Conservation (phyloP, 2,797 vertebrate genomes). For the Psittacula derbiana region DNA sequence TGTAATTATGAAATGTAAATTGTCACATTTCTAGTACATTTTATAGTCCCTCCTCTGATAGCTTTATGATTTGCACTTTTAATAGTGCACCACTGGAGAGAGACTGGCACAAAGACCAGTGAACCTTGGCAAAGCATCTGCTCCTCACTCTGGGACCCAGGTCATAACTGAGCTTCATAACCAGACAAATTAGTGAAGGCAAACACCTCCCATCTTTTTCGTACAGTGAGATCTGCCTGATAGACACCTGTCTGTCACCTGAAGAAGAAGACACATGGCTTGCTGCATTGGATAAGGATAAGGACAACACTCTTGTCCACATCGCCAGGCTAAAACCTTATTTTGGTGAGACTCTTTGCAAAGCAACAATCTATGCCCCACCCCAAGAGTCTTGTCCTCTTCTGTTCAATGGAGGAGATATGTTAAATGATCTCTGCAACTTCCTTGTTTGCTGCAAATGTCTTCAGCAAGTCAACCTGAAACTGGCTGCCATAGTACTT, state of each 20-base stretch:
- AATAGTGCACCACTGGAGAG: not conserved
- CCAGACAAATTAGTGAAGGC: not conserved
- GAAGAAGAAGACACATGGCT: not conserved
- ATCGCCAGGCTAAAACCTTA: not conserved
- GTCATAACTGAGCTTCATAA: not conserved
- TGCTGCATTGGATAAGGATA: not conserved
- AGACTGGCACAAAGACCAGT: not conserved
- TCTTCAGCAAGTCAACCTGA: slow-evolving; percentile 27
- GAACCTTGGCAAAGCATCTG: not conserved
- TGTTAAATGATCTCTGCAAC: not conserved
- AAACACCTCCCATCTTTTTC: not conserved
- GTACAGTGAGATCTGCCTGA: not conserved
- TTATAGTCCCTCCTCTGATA: not conserved
- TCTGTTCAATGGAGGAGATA: not conserved
- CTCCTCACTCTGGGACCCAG: not conserved
- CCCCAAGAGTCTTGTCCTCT: not conserved
- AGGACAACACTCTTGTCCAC: not conserved
- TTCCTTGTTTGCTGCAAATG: not conserved
- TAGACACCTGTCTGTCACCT: not conserved
- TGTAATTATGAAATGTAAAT: slow-evolving; percentile 35
- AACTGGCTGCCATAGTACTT: slow-evolving; percentile 6
- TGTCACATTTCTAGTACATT: not conserved
- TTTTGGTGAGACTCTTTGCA: not conserved
- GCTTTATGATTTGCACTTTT: not conserved
- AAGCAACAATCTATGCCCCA: not conserved